These are phyloP conservation scores for Odontamblyopus lacepedii DNA, from an alignment of 2,797 vertebrate genomes.

Conservation along the genomic window DNA sequence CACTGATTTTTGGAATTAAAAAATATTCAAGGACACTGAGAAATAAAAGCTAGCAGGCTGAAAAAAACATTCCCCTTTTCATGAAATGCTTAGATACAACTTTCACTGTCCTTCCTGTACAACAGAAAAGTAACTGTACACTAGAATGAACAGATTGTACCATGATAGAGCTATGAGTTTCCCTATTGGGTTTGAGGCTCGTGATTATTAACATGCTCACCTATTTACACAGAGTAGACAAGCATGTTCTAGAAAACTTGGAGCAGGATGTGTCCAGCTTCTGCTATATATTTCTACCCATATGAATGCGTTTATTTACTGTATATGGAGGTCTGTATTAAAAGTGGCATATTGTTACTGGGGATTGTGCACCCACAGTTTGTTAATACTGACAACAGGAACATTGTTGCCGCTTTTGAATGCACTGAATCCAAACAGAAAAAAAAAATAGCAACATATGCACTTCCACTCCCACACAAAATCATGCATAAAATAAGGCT, in stretches of 20 bases:
- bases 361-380: conserved; percentile 46
- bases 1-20: not conserved
- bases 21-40: not conserved
- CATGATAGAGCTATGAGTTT: conserved; percentile 19
- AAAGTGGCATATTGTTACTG: conserved; percentile 49
- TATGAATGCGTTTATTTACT: conserved; percentile 24
- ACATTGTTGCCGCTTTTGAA: conserved; percentile 52
- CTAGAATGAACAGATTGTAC: conserved; percentile 9
- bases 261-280: conserved; percentile 39
- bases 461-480: conserved; percentile 68
- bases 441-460: conserved; percentile 56
- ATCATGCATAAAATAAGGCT: conserved; percentile 75
- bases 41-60: conserved; percentile 19
- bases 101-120: conserved; percentile 6
- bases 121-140: conserved; percentile 26
- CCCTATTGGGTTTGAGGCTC: conserved; percentile 53
- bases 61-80: conserved; percentile 3
- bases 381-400: conserved; percentile 44
- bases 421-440: conserved; percentile 55
- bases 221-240: conserved; percentile 65
- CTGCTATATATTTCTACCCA: conserved; percentile 37
- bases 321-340: conserved; percentile 38
- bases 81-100: conserved; percentile 15
- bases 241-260: conserved; percentile 61
- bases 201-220: conserved; percentile 70